Percentiles rank a stretch among this genome's conserved stretches.
These are phyloP conservation scores for Ageneiosus marmoratus DNA, from an alignment of 2,113 vertebrate genomes.

Conservation along the genomic window DNA sequence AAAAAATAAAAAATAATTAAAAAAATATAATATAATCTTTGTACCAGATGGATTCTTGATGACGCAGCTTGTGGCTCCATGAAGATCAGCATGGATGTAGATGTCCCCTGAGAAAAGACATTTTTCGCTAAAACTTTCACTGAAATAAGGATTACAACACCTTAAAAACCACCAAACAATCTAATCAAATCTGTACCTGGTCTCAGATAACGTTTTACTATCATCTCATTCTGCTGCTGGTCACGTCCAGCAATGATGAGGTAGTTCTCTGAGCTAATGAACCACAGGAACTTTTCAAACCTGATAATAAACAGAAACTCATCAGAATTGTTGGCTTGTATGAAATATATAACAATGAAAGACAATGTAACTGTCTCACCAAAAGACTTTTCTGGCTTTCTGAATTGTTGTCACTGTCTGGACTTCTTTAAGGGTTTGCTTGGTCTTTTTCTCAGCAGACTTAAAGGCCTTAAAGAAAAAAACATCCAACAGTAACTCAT, in stretches of 20 bases:
- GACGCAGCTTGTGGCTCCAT: conserved; percentile 95
- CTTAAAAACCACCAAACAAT: not conserved
- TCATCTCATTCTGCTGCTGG: conserved; percentile 98
- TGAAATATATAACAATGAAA: not conserved
- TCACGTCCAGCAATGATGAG: conserved; percentile 93
- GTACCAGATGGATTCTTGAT: conserved; percentile 94
- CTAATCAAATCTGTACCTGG: conserved; percentile 70
- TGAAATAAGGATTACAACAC: not conserved
- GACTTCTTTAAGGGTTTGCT: conserved; percentile 93
- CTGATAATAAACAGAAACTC: conserved; percentile 64
- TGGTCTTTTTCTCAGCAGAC: conserved; percentile 98
- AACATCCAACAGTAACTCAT: not conserved
- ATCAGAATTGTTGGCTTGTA: not conserved
- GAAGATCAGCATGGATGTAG: conserved; percentile 95
- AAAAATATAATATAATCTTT: not conserved
- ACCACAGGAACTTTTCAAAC: conserved; percentile 99
- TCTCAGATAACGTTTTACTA: conserved; percentile 91
- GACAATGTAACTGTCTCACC: conserved; percentile 80
- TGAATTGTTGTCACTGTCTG: conserved; percentile 95
- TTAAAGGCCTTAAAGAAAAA: conserved; percentile 83
- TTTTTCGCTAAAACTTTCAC: not conserved
- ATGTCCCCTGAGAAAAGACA: conserved; percentile 80
- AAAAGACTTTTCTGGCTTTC: conserved; percentile 97
- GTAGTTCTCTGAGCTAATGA: conserved; percentile 97
- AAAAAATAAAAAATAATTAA: not conserved